Base-by-base conservation (phyloP, 2,888 invertebrate genomes). In the Julus scanicus region DNA sequence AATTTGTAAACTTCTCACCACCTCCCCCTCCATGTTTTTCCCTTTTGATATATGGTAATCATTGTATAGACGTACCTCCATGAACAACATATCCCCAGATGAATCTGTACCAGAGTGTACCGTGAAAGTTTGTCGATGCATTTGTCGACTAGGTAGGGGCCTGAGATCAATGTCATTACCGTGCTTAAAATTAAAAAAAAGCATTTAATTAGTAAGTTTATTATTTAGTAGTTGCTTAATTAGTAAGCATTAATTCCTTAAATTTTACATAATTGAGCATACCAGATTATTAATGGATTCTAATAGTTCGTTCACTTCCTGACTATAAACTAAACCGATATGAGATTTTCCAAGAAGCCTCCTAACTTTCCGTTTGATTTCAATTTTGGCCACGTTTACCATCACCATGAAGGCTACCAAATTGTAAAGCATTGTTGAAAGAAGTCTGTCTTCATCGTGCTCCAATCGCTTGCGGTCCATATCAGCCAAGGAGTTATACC, bases 151-250 rank as follows among this genome's bases (percentile, higher is more conserved):
- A 0, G 97, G 97, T 89, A 99, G 94, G 11, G 99, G 99, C 92
- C 98, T 98, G 91, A 99, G 93, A 92, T 98, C 98, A 90, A 99
- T 98, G 92, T 99, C 98, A 93, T 99, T 99, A 86, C 98, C 99
- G 93, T 97, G 96, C 98, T 99, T 89, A 92, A 91, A 86, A 17
- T 44, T 17, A 44, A 84, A 88, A 3, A 86, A 44, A 86, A 49
- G 29, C 29, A 29, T 29, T 29, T 17, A 39, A 71, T 44, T 15
- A 88, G 44, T 37, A 40, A 39, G 29, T 11, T n/a, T n/a, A n/a
- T n/a, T n/a, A n/a, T n/a, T n/a, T n/a, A n/a, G n/a, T n/a, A n/a
- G n/a, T n/a, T n/a, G n/a, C n/a, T n/a, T n/a, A n/a, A n/a, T n/a
- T n/a, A n/a, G n/a, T n/a, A n/a, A n/a, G n/a, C n/a, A n/a, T n/a